These are phyloP conservation scores for Bombus cullumanus DNA, from an alignment of 1,140 invertebrate species.

Conservation along the genomic window DNA sequence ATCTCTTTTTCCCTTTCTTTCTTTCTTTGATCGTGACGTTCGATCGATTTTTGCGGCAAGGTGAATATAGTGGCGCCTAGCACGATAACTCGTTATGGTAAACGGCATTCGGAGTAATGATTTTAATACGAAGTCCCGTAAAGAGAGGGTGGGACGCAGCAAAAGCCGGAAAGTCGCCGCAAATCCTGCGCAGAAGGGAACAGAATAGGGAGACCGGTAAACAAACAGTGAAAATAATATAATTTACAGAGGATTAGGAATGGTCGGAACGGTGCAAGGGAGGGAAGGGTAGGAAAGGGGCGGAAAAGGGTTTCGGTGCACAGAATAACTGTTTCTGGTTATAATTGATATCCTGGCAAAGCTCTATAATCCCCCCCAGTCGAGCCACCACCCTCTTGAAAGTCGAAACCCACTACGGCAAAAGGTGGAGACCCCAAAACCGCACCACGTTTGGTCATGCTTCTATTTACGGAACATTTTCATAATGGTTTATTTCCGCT, in stretches of 20 bases:
- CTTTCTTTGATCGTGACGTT: not conserved
- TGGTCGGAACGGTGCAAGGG: slow-evolving; percentile 66
- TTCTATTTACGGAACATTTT: slow-evolving; percentile 72
- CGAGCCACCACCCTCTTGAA: slow-evolving; percentile 78
- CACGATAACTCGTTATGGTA: slow-evolving; percentile 43
- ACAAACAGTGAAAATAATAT: slow-evolving; percentile 83
- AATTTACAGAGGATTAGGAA: slow-evolving; percentile 82
- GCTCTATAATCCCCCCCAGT: slow-evolving; percentile 80
- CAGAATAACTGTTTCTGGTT: slow-evolving; percentile 79
- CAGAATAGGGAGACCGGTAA: slow-evolving; percentile 79
- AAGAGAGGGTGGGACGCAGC: slow-evolving; percentile 71
- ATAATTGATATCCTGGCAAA: slow-evolving; percentile 84
- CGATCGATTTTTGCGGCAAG: not conserved
- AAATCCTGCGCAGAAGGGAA: slow-evolving; percentile 78
- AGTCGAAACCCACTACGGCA: slow-evolving; percentile 77
- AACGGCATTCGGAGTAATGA: slow-evolving; percentile 59
- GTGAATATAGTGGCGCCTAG: not conserved
- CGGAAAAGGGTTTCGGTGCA: slow-evolving; percentile 70
- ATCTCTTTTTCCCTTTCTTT: not conserved
- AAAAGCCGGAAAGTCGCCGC: slow-evolving; percentile 81
- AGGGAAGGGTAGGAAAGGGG: slow-evolving; percentile 62
- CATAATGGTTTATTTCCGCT: slow-evolving; percentile 68
- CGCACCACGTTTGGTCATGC: slow-evolving; percentile 70
- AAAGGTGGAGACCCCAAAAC: slow-evolving; percentile 77
- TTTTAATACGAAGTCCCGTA: slow-evolving; percentile 63